These are phyloP conservation scores for Clarias macrocephalus DNA, from an alignment of 2,113 vertebrate genomes.

Conservation along the genomic window DNA sequence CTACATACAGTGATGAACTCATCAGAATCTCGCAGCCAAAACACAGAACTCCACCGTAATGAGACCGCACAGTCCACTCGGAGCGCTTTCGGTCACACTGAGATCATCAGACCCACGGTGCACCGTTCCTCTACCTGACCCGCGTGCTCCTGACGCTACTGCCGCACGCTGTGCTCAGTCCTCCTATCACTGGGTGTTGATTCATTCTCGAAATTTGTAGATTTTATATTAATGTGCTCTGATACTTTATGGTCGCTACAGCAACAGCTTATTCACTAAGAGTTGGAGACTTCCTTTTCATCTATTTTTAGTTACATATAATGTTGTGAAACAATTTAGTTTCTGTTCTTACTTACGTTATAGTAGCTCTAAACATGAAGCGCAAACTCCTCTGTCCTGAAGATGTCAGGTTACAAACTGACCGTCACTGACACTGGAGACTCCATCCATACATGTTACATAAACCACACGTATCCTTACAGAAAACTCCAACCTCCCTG, in stretches of 20 bases:
- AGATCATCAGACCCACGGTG: neutral
- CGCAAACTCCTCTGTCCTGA: neutral
- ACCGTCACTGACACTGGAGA: neutral
- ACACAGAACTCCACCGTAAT: neutral
- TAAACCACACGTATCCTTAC: neutral
- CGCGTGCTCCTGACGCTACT: neutral
- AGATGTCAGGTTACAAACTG: neutral
- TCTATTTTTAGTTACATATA: neutral
- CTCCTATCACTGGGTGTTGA: neutral
- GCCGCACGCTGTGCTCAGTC: neutral
- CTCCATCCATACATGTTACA: neutral
- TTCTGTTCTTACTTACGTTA: neutral
- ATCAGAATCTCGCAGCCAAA: neutral
- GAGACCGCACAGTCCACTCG: neutral
- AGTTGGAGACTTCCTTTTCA: neutral
- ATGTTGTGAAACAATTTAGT: neutral
- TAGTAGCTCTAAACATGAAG: neutral
- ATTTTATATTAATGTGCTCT: neutral
- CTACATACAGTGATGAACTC: constrained; percentile 4
- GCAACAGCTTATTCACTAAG: neutral
- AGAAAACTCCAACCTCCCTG: neutral
- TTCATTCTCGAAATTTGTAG: neutral
- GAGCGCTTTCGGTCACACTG: neutral
- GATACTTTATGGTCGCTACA: neutral
- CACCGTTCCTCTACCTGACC: neutral